Evolutionary conservation across 2,113 vertebrate species (phyloP).

Genomic region (Lagopus leucura): DNA sequence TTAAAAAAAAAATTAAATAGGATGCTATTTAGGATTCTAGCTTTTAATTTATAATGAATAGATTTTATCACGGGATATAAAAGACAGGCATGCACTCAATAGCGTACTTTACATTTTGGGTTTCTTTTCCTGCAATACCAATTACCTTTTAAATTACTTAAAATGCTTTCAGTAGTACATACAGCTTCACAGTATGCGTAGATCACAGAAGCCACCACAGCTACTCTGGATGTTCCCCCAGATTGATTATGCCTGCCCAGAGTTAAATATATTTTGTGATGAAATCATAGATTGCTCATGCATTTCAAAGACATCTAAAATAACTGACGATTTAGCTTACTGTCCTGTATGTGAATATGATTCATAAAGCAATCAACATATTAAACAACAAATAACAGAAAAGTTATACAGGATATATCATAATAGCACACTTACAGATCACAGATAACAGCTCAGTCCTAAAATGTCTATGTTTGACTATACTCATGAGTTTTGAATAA

Average conservation of each 20-base stretch:
- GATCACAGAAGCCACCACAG: background rate
- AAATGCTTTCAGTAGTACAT: background rate
- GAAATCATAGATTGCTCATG: background rate
- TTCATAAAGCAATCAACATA: background rate
- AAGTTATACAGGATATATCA: background rate
- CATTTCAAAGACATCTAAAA: background rate
- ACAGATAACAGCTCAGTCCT: background rate
- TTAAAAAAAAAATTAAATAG: background rate
- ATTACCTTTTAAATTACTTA: background rate
- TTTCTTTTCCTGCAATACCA: background rate
- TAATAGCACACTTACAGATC: background rate
- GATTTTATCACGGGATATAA: background rate
- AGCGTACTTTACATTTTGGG: background rate
- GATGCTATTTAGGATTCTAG: background rate
- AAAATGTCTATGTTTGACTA: background rate
- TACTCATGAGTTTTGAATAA: background rate
- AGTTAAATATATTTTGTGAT: background rate
- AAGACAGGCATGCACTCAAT: background rate
- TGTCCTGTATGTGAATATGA: background rate
- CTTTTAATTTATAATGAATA: too few species aligned
- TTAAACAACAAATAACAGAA: background rate
- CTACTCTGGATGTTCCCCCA: background rate
- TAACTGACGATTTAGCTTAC: background rate
- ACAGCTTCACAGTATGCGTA: background rate
- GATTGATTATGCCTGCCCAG: background rate